phyloP scores from a whole-genome alignment of 2,888 invertebrate genomes.

The Cremastinae sp. region DNA sequence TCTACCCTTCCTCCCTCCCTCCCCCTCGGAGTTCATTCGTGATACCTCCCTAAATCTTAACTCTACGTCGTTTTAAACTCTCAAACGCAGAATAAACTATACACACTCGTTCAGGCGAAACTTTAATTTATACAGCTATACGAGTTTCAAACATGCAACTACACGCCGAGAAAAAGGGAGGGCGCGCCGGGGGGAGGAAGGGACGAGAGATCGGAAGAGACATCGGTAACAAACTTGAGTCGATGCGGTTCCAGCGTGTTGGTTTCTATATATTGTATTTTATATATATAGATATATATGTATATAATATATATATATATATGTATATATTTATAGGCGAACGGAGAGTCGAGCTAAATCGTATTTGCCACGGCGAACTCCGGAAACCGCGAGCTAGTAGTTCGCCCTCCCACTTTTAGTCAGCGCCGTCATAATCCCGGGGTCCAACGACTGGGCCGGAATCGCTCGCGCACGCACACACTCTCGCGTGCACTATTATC shows the following conservation, averaged over 20 bases:
- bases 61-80: conserved; percentile 45
- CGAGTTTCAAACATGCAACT: conserved; percentile 43
- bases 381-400: background rate
- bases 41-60: conserved; percentile 26
- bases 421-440: background rate
- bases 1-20: conserved; percentile 18
- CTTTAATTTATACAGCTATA: conserved; percentile 57
- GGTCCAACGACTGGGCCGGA: no score
- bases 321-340: conserved; percentile 20
- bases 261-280: no score
- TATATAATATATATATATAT: no score
- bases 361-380: conserved; percentile 51
- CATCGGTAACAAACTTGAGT: conserved; percentile 28
- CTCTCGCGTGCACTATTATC: background rate
- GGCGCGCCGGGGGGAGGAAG: background rate
- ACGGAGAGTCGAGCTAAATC: conserved; percentile 35
- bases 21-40: background rate
- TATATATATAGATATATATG: no score
- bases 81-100: conserved; percentile 54
- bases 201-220: conserved; percentile 12
- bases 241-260: conserved; percentile 30
- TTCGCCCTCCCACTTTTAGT: background rate
- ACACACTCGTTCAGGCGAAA: conserved; percentile 49
- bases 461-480: background rate
- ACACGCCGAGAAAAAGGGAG: conserved; percentile 13